phyloP scores from a whole-genome alignment of 2,797 vertebrate species.

The Hemitrygon akajei region DNA sequence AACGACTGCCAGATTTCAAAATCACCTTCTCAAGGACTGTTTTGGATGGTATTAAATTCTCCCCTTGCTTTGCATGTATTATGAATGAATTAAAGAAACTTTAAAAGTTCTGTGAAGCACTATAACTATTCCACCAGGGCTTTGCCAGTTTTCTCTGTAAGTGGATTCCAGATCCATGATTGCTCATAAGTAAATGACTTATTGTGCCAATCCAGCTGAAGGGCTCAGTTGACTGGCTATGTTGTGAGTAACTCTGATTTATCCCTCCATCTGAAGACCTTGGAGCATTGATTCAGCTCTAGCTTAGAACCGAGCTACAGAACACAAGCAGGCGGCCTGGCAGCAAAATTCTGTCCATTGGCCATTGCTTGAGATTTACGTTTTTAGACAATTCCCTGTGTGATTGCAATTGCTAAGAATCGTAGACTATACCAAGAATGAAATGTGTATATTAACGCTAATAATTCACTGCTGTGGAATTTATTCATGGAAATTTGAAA shows the following conservation, averaged over 20 bases:
- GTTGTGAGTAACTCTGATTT: constrained; percentile 15
- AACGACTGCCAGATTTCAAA: too few relatives aligned
- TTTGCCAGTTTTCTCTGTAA: neutral
- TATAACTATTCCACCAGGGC: neutral
- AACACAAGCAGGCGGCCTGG: constrained; percentile 1
- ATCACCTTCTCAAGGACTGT: too few relatives aligned
- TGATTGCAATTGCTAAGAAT: constrained; percentile 23
- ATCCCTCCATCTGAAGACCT: constrained; percentile 14
- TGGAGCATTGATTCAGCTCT: constrained; percentile 4
- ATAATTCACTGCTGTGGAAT: constrained; percentile 17
- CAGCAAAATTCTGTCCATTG: constrained; percentile 1
- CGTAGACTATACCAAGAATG: neutral
- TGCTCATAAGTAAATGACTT: neutral
- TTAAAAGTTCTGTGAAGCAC: neutral
- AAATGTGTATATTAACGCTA: constrained; percentile 4
- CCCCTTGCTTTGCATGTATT: too few relatives aligned
- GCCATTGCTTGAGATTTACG: neutral
- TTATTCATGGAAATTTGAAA: neutral
- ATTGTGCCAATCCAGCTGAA: constrained; percentile 11
- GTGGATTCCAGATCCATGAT: neutral
- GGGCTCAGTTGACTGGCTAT: constrained; percentile 10
- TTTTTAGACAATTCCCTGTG: constrained; percentile 6
- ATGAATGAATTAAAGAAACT: too few relatives aligned
- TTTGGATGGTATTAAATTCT: too few relatives aligned
- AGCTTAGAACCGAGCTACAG: neutral